phyloP scores from a whole-genome alignment of 2,888 invertebrate species.

The Globia sparganii region DNA sequence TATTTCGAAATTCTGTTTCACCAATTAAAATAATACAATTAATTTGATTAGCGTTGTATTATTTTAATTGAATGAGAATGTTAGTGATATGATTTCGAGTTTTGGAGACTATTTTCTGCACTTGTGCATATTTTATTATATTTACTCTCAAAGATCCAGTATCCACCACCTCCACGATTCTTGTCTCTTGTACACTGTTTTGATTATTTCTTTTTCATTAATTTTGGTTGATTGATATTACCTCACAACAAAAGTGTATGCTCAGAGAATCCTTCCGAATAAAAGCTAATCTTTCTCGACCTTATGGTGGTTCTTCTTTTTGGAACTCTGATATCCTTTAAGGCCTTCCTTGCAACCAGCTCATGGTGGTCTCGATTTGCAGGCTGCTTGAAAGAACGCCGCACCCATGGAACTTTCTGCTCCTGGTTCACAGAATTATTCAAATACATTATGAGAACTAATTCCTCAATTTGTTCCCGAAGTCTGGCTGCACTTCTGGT shows the following conservation, averaged over 20 bases:
- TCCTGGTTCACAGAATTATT: neutral
- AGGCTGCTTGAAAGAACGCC: neutral
- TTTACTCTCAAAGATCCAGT: neutral
- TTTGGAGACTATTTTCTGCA: neutral
- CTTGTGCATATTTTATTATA: neutral
- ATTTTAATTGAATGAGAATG: neutral
- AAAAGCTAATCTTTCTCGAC: neutral
- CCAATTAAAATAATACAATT: neutral
- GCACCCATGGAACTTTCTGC: neutral
- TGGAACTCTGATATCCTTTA: neutral
- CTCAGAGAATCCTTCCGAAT: neutral
- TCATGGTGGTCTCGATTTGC: neutral
- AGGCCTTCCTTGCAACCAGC: no score
- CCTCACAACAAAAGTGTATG: neutral
- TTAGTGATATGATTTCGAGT: neutral
- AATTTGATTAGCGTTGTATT: no score
- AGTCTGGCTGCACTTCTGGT: neutral
- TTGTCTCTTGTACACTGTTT: neutral
- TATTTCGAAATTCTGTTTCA: neutral
- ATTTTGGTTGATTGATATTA: neutral
- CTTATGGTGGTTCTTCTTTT: neutral
- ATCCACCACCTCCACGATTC: no score
- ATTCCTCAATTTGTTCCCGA: neutral
- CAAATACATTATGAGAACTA: neutral
- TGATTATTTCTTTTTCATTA: neutral